A percentile compares a stretch with the other conserved stretches of the same genome.
Evolutionary conservation across 2,113 vertebrate species (phyloP).

Genomic region (Anthoscopus minutus): DNA sequence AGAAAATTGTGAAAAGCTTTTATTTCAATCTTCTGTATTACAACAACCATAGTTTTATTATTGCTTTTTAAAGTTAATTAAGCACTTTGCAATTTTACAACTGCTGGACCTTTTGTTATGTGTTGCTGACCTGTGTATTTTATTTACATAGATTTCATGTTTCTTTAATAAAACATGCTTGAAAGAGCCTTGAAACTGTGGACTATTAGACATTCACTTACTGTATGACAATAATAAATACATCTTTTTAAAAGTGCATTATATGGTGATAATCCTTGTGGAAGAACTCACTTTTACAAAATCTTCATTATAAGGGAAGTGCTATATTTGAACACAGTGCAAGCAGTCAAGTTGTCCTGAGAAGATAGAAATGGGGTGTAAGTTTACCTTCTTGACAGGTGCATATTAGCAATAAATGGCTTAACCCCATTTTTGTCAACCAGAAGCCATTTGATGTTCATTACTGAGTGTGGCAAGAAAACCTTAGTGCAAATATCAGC

Average conservation of each 20-base stretch:
- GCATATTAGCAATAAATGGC: neutral
- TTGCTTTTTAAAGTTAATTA: neutral
- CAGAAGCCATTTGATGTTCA: neutral
- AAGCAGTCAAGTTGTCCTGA: constrained; percentile 34
- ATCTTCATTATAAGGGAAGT: neutral
- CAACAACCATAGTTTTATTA: neutral
- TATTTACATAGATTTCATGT: neutral
- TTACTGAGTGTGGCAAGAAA: neutral
- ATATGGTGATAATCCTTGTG: neutral
- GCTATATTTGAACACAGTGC: constrained; percentile 9
- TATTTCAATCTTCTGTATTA: constrained; percentile 13
- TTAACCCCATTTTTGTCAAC: neutral
- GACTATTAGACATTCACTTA: neutral
- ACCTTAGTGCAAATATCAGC: neutral
- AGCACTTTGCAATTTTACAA: neutral
- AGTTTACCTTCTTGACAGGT: neutral
- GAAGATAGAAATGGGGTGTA: neutral
- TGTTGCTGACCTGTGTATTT: neutral
- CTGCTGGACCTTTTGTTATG: neutral
- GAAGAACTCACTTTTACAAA: neutral
- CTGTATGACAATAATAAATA: neutral
- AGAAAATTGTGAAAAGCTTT: constrained; percentile 11
- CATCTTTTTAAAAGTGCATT: constrained; percentile 39
- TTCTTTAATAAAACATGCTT: neutral
- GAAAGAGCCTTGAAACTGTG: neutral